A percentile compares a stretch with the other conserved stretches of the same genome.
Conservation (phyloP, 2,888 invertebrate species). For the Antheraea assamensis region DNA sequence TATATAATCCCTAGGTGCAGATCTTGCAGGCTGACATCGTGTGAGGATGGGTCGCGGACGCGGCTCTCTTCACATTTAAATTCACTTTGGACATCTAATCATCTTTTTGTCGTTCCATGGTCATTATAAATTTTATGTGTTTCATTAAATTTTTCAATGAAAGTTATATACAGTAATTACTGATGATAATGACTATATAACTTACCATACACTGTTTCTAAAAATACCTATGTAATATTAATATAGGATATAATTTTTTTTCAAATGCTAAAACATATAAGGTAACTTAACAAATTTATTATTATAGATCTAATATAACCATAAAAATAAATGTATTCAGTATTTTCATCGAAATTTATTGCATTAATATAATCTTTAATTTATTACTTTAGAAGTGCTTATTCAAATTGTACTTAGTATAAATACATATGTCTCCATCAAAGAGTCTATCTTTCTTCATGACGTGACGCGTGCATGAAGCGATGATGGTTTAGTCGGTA, state of each 20-base stretch:
- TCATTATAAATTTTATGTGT: not conserved
- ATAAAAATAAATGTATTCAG: too few species aligned
- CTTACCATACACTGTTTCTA: not conserved
- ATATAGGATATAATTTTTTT: too few species aligned
- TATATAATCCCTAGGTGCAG: conserved; percentile 73
- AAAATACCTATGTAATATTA: not conserved
- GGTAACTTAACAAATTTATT: too few species aligned
- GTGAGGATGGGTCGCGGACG: conserved; percentile 57
- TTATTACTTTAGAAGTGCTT: not conserved
- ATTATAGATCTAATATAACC: too few species aligned
- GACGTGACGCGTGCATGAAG: too few species aligned
- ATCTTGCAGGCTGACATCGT: conserved; percentile 75
- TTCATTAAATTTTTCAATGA: not conserved
- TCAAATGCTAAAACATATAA: too few species aligned
- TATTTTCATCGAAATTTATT: not conserved
- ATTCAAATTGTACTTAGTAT: not conserved
- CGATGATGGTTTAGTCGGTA: too few species aligned
- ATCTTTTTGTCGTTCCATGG: conserved; percentile 52
- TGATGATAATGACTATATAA: not conserved
- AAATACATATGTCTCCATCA: too few species aligned
- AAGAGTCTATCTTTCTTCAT: too few species aligned
- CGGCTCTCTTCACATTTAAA: conserved; percentile 45
- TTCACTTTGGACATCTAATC: conserved; percentile 42
- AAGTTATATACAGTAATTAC: not conserved
- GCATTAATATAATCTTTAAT: not conserved